A percentile compares a stretch with the other conserved stretches of the same genome.
phyloP scores from a whole-genome alignment of 2,113 vertebrate species.

The Dermatemys mawii region DNA sequence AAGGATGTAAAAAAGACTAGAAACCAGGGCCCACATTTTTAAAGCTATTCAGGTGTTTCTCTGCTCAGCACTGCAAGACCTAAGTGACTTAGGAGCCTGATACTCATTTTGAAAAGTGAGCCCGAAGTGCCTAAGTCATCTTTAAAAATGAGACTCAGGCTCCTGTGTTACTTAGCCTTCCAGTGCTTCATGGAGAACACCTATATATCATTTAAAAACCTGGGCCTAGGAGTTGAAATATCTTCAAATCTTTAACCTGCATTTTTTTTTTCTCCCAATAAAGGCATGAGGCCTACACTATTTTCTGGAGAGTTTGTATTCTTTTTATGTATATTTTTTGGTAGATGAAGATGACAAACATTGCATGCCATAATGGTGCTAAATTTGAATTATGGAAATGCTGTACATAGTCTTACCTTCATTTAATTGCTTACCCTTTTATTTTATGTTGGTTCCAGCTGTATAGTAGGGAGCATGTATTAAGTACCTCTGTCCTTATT shows the following conservation, averaged over 20 bases:
- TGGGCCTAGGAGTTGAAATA: background rate
- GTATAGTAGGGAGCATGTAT: constrained; percentile 42
- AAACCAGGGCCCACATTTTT: background rate
- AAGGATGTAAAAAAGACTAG: background rate
- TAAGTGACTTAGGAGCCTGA: background rate
- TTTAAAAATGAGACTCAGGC: background rate
- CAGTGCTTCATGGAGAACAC: background rate
- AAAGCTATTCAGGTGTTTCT: background rate
- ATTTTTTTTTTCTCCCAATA: background rate
- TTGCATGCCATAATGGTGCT: constrained; percentile 21
- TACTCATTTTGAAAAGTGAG: background rate
- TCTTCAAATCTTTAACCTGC: background rate
- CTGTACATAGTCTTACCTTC: constrained; percentile 4
- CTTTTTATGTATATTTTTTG: background rate
- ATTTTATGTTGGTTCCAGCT: background rate
- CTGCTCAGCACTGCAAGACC: background rate
- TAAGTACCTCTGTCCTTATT: constrained; percentile 58
- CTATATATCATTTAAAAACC: background rate
- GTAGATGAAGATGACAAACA: constrained; percentile 41
- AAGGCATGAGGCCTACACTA: background rate
- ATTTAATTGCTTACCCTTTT: constrained; percentile 26
- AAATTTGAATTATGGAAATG: background rate
- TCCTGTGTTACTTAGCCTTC: background rate
- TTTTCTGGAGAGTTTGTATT: constrained; percentile 34
- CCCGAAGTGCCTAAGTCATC: background rate